phyloP scores from a whole-genome alignment of 2,888 invertebrate genomes.

The Agrochola lota region DNA sequence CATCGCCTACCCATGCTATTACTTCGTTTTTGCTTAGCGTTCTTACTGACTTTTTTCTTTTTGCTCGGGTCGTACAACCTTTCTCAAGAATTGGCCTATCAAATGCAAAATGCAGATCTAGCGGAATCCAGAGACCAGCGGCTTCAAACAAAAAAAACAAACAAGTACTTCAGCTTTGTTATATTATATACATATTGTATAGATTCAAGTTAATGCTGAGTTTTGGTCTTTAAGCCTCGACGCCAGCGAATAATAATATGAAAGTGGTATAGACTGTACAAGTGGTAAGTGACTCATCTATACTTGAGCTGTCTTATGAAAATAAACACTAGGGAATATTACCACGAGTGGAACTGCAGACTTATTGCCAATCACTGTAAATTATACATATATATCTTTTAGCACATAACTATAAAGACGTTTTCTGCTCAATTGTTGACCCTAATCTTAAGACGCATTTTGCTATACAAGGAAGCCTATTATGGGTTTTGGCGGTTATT shows the following conservation, averaged over 20 bases:
- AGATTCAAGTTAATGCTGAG: neutral
- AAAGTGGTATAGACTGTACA: slow-evolving; percentile 19
- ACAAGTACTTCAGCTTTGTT: too few relatives aligned
- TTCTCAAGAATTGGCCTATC: too few relatives aligned
- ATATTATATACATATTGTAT: too few relatives aligned
- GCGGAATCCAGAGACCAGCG: too few relatives aligned
- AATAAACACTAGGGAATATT: neutral
- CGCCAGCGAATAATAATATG: slow-evolving; percentile 1
- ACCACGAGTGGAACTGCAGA: neutral
- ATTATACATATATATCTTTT: too few relatives aligned
- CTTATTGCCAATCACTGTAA: neutral
- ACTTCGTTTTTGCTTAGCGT: too few relatives aligned
- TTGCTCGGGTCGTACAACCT: too few relatives aligned
- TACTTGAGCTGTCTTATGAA: slow-evolving; percentile 1
- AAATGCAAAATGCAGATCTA: too few relatives aligned
- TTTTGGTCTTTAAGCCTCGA: slow-evolving; percentile 10
- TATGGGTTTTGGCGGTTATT: neutral
- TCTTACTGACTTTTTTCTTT: too few relatives aligned
- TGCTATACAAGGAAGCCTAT: neutral
- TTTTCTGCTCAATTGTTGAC: neutral
- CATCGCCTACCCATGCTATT: too few relatives aligned
- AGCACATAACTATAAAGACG: neutral
- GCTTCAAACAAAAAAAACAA: too few relatives aligned
- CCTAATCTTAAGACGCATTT: neutral
- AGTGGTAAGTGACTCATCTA: slow-evolving; percentile 11